Evolutionary conservation across 2,888 invertebrate genomes (phyloP).

Genomic region (Microctonus aethiopoides): DNA sequence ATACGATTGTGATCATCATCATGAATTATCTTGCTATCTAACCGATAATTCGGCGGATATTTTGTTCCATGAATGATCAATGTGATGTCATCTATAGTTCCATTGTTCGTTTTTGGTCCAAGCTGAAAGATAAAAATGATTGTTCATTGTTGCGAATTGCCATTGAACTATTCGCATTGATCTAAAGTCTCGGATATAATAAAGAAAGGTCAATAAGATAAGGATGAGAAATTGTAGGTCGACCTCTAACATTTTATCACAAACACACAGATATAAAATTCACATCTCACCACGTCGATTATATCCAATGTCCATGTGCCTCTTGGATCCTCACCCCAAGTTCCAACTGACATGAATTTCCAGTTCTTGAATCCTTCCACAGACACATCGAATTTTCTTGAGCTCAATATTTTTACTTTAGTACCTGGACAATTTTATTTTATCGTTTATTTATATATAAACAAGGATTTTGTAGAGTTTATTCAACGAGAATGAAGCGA

Average conservation of each 20-base stretch:
- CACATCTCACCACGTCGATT: conserved; percentile 14
- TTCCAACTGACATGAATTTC: conserved; percentile 90
- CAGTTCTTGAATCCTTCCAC: conserved; percentile 80
- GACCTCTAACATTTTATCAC: neutral
- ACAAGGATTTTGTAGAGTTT: neutral
- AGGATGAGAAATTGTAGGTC: neutral
- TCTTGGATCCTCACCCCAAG: conserved; percentile 86
- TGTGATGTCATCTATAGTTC: conserved; percentile 71
- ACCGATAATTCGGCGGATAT: conserved; percentile 74
- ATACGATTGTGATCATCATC: conserved; percentile 69
- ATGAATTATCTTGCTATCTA: conserved; percentile 70
- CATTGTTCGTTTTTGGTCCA: conserved; percentile 69
- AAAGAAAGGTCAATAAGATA: neutral
- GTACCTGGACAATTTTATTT: conserved; percentile 71
- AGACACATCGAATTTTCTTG: conserved; percentile 78
- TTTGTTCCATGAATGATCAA: conserved; percentile 80
- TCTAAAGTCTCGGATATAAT: neutral
- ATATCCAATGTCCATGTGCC: conserved; percentile 75
- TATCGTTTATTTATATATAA: neutral
- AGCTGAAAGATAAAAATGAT: conserved; percentile 54
- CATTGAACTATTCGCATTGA: neutral
- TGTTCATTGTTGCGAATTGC: neutral
- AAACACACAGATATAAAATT: neutral
- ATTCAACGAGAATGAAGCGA: neutral
- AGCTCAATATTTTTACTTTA: conserved; percentile 76